These are phyloP conservation scores for Potamilus streckersoni DNA, from an alignment of 1,140 invertebrate species.

Conservation along the genomic window DNA sequence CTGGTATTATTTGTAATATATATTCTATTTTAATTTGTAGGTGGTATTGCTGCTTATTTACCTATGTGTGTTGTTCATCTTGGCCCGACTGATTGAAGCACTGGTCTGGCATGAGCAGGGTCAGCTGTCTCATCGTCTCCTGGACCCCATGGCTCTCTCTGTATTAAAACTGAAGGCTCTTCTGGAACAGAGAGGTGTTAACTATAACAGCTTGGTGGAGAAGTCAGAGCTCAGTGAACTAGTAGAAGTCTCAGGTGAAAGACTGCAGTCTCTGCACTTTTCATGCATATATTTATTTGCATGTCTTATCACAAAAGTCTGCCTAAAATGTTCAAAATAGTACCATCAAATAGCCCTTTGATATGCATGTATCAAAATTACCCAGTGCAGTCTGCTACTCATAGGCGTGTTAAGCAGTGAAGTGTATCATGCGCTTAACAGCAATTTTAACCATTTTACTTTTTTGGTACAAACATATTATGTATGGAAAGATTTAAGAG, in stretches of 20 bases:
- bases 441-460: too few relatives aligned
- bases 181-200: conserved; percentile 70
- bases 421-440: too few relatives aligned
- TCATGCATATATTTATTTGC: too few relatives aligned
- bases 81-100: conserved; percentile 67
- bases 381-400: too few relatives aligned
- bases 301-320: too few relatives aligned
- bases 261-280: background rate
- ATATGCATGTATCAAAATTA: too few relatives aligned
- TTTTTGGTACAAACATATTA: too few relatives aligned
- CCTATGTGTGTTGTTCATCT: conserved; percentile 62
- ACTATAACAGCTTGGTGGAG: conserved; percentile 70
- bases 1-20: too few relatives aligned
- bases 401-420: too few relatives aligned
- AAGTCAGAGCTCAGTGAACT: conserved; percentile 70
- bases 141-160: conserved; percentile 70
- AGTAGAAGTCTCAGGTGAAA: conserved; percentile 69
- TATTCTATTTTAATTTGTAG: background rate
- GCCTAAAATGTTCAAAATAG: too few relatives aligned
- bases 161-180: conserved; percentile 70
- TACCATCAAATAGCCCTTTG: too few relatives aligned
- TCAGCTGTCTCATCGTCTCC: conserved; percentile 55
- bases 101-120: conserved; percentile 65
- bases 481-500: too few relatives aligned
- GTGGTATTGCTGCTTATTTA: conserved; percentile 60